phyloP scores from a whole-genome alignment of 1,140 invertebrate genomes.

The Limonius californicus region DNA sequence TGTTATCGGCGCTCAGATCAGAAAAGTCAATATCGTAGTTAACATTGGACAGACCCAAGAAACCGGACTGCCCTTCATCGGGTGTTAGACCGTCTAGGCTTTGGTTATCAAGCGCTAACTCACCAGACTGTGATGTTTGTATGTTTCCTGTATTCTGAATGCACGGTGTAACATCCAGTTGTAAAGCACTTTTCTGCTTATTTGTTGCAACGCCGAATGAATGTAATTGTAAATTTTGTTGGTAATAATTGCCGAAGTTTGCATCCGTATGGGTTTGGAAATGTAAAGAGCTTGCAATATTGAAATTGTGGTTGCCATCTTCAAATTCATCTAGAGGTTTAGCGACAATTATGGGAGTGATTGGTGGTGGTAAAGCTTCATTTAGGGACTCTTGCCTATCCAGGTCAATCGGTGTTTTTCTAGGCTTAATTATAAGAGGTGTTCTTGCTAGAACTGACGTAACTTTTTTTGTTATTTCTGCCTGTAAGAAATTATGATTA shows the following conservation, averaged over 20 bases:
- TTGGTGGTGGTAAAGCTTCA: conserved; percentile 41
- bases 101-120: conserved; percentile 32
- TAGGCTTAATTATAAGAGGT: conserved; percentile 67
- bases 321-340: background rate
- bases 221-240: conserved; percentile 31
- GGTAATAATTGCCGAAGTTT: conserved; percentile 30
- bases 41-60: conserved; percentile 60
- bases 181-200: conserved; percentile 31
- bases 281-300: background rate
- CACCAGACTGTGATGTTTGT: conserved; percentile 15
- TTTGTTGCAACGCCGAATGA: conserved; percentile 22
- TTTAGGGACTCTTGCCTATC: conserved; percentile 51
- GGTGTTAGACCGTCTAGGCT: conserved; percentile 48
- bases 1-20: conserved; percentile 65
- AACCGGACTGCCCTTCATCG: conserved; percentile 52
- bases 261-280: conserved; percentile 18
- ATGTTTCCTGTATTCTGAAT: conserved; percentile 6
- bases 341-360: conserved; percentile 38
- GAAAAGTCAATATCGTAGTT: conserved; percentile 71
- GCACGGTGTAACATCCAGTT: conserved; percentile 37
- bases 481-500: conserved; percentile 49
- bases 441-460: conserved; percentile 61
- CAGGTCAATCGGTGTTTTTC: conserved; percentile 60
- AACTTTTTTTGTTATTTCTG: conserved; percentile 65
- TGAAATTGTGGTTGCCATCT: background rate